Conservation (phyloP, 2,888 invertebrate species). For the Cheilosia impressa region DNA sequence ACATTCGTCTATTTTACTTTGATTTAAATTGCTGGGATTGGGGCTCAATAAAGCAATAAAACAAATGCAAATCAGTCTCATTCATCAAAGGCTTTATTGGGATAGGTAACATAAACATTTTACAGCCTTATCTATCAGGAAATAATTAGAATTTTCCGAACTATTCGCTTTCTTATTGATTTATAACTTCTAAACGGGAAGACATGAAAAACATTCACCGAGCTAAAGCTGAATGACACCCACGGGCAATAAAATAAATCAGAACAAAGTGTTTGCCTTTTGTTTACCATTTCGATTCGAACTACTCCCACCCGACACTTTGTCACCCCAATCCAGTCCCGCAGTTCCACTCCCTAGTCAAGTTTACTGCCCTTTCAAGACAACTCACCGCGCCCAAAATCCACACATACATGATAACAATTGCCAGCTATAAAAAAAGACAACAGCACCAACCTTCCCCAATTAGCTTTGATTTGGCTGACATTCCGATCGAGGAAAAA, state of each 20-base stretch:
- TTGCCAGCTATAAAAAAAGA: constrained; percentile 15
- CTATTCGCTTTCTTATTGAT: neutral
- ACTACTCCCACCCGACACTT: neutral
- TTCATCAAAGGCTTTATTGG: no score
- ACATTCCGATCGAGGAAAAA: constrained; percentile 12
- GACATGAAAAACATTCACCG: neutral
- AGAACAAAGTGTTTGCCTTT: neutral
- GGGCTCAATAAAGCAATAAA: no score
- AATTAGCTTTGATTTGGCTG: constrained; percentile 31
- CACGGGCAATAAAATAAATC: constrained; percentile 20
- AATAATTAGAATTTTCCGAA: neutral
- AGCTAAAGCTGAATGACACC: constrained; percentile 26
- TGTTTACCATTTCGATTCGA: constrained; percentile 2
- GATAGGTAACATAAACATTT: neutral
- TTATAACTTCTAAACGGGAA: constrained; percentile 7
- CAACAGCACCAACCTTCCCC: neutral
- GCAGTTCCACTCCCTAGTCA: constrained; percentile 29
- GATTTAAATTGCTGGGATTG: no score
- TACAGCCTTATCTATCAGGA: neutral
- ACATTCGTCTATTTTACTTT: no score
- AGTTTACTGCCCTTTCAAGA: constrained; percentile 24
- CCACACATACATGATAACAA: constrained; percentile 11
- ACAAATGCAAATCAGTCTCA: no score
- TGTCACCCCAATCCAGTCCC: neutral
- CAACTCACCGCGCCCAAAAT: constrained; percentile 32